Percentiles rank a stretch among this genome's conserved stretches.
Evolutionary conservation across 1,140 invertebrate genomes (phyloP).

Genomic region (Antheraea pernyi): DNA sequence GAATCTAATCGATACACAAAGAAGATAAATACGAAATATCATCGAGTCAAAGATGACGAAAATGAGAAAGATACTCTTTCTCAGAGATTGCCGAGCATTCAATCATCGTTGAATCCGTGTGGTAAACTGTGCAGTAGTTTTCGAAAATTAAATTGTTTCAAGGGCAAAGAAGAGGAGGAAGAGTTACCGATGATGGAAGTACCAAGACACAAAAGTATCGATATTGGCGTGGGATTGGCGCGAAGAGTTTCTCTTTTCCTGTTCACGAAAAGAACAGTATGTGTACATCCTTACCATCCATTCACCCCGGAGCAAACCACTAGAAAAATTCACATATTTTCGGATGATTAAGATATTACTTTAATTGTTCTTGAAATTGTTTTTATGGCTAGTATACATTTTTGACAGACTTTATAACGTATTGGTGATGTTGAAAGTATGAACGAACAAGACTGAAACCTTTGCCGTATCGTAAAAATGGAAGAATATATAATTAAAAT

Average conservation of each 20-base stretch:
- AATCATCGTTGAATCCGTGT: constrained; percentile 34
- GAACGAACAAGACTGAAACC: neutral
- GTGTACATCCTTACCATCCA: constrained; percentile 66
- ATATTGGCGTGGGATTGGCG: constrained; percentile 60
- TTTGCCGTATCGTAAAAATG: too few relatives aligned
- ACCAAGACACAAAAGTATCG: constrained; percentile 60
- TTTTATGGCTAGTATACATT: neutral
- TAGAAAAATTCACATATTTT: constrained; percentile 53
- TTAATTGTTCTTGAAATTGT: neutral
- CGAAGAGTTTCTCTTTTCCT: constrained; percentile 64
- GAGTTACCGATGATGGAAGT: constrained; percentile 46
- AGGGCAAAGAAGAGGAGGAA: constrained; percentile 46
- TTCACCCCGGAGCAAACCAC: constrained; percentile 64
- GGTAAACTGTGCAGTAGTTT: constrained; percentile 42
- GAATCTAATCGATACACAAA: constrained; percentile 22
- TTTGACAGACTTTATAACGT: neutral
- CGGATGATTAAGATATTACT: constrained; percentile 36
- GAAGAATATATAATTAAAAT: neutral
- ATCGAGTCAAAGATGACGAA: constrained; percentile 27
- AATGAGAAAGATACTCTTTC: constrained; percentile 35
- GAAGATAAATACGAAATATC: constrained; percentile 18
- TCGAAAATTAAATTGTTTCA: constrained; percentile 56
- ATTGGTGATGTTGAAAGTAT: neutral
- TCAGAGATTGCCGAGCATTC: constrained; percentile 39
- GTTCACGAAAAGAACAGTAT: constrained; percentile 60